Conservation (phyloP, 2,797 vertebrate genomes). For the Rallus crepitans region DNA sequence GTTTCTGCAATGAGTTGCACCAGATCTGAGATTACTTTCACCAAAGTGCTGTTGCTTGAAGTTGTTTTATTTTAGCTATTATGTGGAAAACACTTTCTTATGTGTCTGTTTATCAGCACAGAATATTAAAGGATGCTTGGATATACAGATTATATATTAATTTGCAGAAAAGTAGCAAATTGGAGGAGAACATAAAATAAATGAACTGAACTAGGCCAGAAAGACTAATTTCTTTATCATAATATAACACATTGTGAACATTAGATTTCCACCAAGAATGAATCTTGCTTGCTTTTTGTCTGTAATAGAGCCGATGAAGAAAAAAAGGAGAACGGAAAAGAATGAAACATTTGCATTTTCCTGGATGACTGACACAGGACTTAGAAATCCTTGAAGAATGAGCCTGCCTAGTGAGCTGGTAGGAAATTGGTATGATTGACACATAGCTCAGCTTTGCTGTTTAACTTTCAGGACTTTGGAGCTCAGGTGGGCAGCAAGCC, state of each 20-base stretch:
- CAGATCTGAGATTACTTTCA: not conserved
- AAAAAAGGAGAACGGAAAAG: not conserved
- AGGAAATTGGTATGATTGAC: not conserved
- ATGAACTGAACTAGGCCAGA: not conserved
- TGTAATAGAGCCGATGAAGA: not conserved
- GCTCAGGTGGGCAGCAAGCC: not conserved
- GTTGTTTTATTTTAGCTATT: not conserved
- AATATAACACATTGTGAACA: not conserved
- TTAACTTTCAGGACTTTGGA: not conserved
- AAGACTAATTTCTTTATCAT: conserved; percentile 13
- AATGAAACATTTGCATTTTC: not conserved
- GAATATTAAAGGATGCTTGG: not conserved
- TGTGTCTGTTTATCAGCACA: not conserved
- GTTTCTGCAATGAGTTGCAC: not conserved
- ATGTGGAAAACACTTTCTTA: not conserved
- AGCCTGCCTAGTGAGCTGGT: not conserved
- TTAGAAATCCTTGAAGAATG: not conserved
- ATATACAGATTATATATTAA: not conserved
- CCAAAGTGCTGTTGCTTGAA: not conserved
- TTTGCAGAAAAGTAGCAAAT: not conserved
- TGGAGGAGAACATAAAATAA: not conserved
- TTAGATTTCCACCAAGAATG: not conserved
- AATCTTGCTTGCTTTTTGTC: not conserved
- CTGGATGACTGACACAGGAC: not conserved
- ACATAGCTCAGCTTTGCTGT: not conserved